phyloP scores from a whole-genome alignment of 2,888 invertebrate species.

The Eilema caniola region DNA sequence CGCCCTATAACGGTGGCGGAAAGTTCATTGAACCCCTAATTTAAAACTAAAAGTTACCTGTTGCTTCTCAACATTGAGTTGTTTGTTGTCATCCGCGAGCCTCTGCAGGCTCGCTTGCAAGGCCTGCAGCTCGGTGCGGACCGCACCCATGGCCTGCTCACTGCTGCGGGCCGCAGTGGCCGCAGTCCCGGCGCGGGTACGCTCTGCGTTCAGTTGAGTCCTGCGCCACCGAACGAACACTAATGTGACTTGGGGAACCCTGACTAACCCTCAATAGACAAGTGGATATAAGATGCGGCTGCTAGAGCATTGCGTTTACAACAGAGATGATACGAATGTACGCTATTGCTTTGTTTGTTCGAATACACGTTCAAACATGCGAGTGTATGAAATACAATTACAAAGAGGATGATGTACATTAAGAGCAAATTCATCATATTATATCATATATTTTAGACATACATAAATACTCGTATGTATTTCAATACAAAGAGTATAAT shows the following conservation, averaged over 20 bases:
- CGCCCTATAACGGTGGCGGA: too few species aligned
- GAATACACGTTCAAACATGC: too few species aligned
- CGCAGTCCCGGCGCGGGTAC: slow-evolving; percentile 88
- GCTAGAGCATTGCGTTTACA: neutral
- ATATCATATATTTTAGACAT: too few species aligned
- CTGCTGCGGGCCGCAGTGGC: slow-evolving; percentile 86
- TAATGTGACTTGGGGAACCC: neutral
- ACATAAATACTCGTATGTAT: too few species aligned
- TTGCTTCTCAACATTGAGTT: slow-evolving; percentile 88
- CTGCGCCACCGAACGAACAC: slow-evolving; percentile 46
- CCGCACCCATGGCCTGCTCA: slow-evolving; percentile 86
- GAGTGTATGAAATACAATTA: neutral
- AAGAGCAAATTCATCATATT: too few species aligned
- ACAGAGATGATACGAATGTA: neutral
- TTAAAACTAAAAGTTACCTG: slow-evolving; percentile 67
- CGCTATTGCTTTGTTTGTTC: neutral
- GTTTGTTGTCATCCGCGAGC: slow-evolving; percentile 87
- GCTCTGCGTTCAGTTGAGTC: slow-evolving; percentile 89
- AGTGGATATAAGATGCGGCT: neutral
- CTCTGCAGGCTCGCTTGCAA: slow-evolving; percentile 89
- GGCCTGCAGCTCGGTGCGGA: slow-evolving; percentile 88
- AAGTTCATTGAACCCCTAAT: neutral
- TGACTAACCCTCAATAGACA: neutral
- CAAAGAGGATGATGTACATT: neutral
- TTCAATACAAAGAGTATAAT: too few species aligned